These are phyloP conservation scores for Bubo blakistoni DNA, from an alignment of 2,113 vertebrate genomes.

Conservation along the genomic window DNA sequence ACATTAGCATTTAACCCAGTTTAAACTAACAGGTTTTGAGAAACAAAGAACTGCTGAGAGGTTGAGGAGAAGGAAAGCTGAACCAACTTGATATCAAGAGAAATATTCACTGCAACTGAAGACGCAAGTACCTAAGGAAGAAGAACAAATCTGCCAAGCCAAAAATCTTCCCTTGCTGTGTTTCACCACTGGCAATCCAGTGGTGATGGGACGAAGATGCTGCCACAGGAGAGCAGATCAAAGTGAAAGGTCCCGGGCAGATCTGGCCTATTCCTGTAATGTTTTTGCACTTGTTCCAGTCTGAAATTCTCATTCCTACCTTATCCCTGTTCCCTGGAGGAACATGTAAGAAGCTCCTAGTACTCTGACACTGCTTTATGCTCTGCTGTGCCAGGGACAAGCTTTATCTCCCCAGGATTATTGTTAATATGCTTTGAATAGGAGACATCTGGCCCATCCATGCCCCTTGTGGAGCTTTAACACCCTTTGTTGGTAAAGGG, in stretches of 20 bases:
- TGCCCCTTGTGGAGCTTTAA: neutral
- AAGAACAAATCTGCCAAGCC: neutral
- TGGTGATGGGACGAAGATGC: neutral
- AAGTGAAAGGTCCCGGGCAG: neutral
- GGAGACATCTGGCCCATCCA: neutral
- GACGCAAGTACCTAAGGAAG: neutral
- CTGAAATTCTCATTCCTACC: neutral
- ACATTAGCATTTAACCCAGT: neutral
- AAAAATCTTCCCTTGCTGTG: neutral
- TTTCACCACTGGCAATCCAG: neutral
- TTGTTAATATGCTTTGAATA: neutral
- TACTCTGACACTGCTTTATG: neutral
- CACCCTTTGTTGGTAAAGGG: neutral
- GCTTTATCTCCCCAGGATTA: neutral
- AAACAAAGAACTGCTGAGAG: neutral
- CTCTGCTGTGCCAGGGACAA: neutral
- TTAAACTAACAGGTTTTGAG: conserved; percentile 18
- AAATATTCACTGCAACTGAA: neutral
- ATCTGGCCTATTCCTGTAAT: neutral
- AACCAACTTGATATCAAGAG: neutral
- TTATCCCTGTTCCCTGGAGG: neutral
- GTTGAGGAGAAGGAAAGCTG: neutral
- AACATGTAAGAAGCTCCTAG: neutral
- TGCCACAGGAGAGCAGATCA: neutral
- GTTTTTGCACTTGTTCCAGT: neutral